These are phyloP conservation scores for Drosophila pullipes DNA, from an alignment of 2,888 invertebrate species.

Conservation along the genomic window DNA sequence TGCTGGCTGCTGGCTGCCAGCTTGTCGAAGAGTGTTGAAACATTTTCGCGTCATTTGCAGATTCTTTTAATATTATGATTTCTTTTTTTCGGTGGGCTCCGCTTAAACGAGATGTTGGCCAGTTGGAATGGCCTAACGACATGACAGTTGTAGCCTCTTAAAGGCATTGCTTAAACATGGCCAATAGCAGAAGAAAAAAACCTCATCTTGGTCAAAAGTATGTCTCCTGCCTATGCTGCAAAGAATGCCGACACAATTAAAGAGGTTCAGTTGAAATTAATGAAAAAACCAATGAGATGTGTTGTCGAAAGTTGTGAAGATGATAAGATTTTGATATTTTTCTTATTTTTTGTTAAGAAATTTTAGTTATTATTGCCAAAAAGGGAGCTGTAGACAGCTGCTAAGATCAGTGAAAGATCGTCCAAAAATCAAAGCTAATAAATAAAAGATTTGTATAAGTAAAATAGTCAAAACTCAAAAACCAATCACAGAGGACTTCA, in stretches of 20 bases:
- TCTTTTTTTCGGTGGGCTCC: constrained; percentile 42
- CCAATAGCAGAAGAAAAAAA: constrained; percentile 23
- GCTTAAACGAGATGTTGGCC: constrained; percentile 68
- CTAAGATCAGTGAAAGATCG: not conserved
- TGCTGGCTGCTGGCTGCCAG: constrained; percentile 13
- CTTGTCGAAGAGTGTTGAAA: constrained; percentile 74
- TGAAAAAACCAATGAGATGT: constrained; percentile 1
- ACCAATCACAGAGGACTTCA: constrained; percentile 29
- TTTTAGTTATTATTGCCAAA: not conserved
- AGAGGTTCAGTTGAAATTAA: constrained; percentile 8
- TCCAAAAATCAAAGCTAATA: not conserved
- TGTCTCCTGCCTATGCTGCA: constrained; percentile 14
- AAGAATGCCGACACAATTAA: constrained; percentile 53
- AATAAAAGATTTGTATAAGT: not conserved
- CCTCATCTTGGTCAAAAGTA: constrained; percentile 27
- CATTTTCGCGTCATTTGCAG: constrained; percentile 82
- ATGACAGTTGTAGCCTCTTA: constrained; percentile 61
- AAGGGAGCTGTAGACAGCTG: not conserved
- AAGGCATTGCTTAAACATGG: constrained; percentile 61
- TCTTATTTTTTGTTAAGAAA: not conserved
- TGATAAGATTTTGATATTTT: not conserved
- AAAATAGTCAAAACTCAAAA: not conserved
- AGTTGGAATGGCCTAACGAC: constrained; percentile 56
- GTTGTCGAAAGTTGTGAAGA: constrained; percentile 2
- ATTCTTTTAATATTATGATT: constrained; percentile 80